Conservation (phyloP, 2,888 invertebrate species). For the Therioaphis trifolii region DNA sequence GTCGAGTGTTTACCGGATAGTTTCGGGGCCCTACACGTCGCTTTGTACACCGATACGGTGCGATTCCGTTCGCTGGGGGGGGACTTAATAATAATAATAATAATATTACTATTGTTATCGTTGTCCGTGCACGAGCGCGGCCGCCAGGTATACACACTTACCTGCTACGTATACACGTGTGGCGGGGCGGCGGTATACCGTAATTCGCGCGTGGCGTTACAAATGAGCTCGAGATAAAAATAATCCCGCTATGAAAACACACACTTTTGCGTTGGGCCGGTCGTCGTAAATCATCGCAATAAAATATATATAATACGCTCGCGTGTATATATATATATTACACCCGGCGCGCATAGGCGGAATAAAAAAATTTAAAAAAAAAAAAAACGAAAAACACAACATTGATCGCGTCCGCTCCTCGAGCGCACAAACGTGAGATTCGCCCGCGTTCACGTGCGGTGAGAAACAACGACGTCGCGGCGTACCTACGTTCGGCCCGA, state of each 20-base stretch:
- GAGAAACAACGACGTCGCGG: too few species aligned
- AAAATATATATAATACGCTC: neutral
- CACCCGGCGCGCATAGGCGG: too few species aligned
- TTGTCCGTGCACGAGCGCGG: neutral
- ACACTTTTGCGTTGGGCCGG: neutral
- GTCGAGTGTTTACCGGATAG: too few species aligned
- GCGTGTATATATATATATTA: too few species aligned
- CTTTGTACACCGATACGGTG: too few species aligned
- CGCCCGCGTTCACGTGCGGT: too few species aligned
- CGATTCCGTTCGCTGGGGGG: too few species aligned
- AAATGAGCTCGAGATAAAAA: neutral
- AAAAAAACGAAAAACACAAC: neutral
- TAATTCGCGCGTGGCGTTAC: neutral
- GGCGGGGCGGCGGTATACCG: neutral
- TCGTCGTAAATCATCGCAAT: neutral
- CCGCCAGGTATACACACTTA: neutral
- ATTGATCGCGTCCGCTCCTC: too few species aligned
- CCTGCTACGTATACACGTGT: neutral
- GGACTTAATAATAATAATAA: neutral
- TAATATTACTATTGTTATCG: neutral
- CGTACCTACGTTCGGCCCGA: too few species aligned
- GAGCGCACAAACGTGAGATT: too few species aligned
- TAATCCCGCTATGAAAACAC: neutral
- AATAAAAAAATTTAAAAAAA: neutral
- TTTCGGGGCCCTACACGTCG: too few species aligned